Evolutionary conservation across 2,888 invertebrate genomes (phyloP).

Genomic region (Kryphioiulus occultus): DNA sequence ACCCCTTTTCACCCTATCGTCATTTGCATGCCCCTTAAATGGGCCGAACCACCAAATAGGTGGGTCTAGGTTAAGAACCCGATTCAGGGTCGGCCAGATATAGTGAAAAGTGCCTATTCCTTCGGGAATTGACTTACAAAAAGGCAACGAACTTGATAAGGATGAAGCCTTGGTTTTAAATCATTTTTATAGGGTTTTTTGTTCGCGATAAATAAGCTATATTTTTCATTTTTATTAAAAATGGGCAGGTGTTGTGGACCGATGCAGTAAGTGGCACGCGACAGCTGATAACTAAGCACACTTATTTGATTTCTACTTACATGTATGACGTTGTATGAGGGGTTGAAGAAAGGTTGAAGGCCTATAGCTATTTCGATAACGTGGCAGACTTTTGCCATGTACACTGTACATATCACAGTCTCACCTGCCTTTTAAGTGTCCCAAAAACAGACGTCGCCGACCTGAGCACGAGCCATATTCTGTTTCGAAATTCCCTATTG

Average conservation of each 20-base stretch:
- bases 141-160: conserved; percentile 21
- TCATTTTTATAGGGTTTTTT: not conserved
- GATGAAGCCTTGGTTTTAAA: not conserved
- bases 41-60: not conserved
- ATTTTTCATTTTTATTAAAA: not conserved
- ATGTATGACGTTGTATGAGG: not conserved
- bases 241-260: not conserved
- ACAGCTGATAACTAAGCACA: conserved; percentile 26
- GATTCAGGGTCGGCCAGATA: not conserved
- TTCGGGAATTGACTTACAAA: not conserved
- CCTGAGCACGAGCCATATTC: not conserved
- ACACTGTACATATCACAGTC: not conserved
- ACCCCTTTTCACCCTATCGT: too few relatives aligned
- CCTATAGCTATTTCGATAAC: conserved; percentile 31
- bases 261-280: not conserved
- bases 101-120: conserved; percentile 7
- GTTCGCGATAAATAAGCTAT: not conserved
- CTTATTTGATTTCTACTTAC: conserved; percentile 1
- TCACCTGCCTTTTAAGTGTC: conserved; percentile 31
- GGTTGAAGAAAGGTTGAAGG: not conserved
- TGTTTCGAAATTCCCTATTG: not conserved
- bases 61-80: conserved; percentile 28
- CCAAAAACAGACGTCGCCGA: conserved; percentile 21
- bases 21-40: not conserved
- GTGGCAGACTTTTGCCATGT: not conserved